Conservation (phyloP, 2,888 invertebrate genomes). For the Scaptomyza flava region DNA sequence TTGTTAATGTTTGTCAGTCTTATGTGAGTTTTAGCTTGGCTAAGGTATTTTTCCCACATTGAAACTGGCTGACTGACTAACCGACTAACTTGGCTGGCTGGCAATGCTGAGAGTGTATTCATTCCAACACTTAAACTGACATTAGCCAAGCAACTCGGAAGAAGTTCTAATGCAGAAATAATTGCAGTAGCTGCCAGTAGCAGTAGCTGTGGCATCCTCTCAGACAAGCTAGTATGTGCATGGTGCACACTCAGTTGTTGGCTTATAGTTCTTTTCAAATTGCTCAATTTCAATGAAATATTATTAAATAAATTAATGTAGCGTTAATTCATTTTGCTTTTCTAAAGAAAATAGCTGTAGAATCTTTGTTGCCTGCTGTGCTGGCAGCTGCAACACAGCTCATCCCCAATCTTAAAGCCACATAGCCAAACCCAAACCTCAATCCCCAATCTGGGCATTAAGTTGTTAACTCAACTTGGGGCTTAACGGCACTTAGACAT, state of each 20-base stretch:
- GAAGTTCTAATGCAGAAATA: constrained; percentile 77
- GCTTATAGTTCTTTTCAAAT: constrained; percentile 54
- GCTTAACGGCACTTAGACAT: constrained; percentile 35
- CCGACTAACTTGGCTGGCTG: constrained; percentile 9
- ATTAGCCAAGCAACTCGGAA: constrained; percentile 63
- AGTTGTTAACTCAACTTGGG: constrained; percentile 37
- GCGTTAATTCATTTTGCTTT: constrained; percentile 75
- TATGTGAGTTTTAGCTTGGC: constrained; percentile 19
- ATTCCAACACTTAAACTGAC: constrained; percentile 78
- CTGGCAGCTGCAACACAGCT: constrained; percentile 30
- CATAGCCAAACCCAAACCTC: constrained; percentile 1
- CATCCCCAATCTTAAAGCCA: constrained; percentile 21
- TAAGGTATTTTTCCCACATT: constrained; percentile 65
- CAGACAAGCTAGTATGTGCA: not conserved
- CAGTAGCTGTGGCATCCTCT: constrained; percentile 46
- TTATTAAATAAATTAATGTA: constrained; percentile 79
- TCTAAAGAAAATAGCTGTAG: constrained; percentile 63
- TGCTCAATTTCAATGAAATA: constrained; percentile 80
- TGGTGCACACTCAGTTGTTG: constrained; percentile 12
- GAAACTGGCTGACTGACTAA: constrained; percentile 16
- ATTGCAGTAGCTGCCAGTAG: constrained; percentile 70
- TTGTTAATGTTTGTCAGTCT: constrained; percentile 49
- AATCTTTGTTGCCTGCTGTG: constrained; percentile 43
- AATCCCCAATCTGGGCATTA: constrained; percentile 33
- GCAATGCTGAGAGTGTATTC: constrained; percentile 52